Percentiles rank a stretch among this genome's conserved stretches.
These are phyloP conservation scores for Latrodectus geometricus DNA, from an alignment of 1,140 invertebrate genomes.

Conservation along the genomic window DNA sequence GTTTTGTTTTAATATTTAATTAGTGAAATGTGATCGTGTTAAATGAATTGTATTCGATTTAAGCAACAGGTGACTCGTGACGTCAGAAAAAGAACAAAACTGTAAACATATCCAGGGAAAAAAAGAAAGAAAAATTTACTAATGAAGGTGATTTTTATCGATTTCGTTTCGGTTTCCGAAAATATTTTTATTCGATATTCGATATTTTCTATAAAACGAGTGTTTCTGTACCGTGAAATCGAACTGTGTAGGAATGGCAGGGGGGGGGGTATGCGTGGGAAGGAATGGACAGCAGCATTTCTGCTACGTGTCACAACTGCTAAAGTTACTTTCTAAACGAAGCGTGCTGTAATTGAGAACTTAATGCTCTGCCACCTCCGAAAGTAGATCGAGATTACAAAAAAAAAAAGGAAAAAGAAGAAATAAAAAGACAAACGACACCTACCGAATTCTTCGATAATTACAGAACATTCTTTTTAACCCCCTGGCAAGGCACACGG, in stretches of 20 bases:
- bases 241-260: neutral
- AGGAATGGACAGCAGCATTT: neutral
- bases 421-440: neutral
- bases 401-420: neutral
- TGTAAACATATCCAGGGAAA: no score
- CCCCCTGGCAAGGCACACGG: neutral
- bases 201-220: neutral
- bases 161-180: neutral
- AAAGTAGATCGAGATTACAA: neutral
- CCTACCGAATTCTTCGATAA: neutral
- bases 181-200: neutral
- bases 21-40: no score
- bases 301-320: neutral
- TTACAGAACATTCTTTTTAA: neutral
- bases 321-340: conserved; percentile 10
- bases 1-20: no score
- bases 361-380: neutral
- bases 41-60: no score
- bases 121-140: no score
- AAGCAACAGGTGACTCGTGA: no score
- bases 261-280: no score
- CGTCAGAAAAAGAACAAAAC: no score
- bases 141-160: no score
- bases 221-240: neutral
- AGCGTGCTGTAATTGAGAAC: conserved; percentile 6